phyloP scores from a whole-genome alignment of 92 coral and sea anemone species.

The Palythoa grandiflora region DNA sequence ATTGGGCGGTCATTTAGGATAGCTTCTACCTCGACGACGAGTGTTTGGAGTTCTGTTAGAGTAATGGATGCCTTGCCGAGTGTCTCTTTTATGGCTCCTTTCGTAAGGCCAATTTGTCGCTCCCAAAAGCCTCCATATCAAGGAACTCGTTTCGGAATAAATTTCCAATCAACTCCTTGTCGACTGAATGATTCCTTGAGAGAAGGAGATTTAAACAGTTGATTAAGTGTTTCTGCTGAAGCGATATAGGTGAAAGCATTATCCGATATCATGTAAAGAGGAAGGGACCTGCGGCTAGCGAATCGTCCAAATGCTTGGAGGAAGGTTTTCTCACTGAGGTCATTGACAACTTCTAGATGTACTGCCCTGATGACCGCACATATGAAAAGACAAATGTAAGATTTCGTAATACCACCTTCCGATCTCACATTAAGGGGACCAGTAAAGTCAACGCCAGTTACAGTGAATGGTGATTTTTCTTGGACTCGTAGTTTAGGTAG shows the following conservation, averaged over 20 bases:
- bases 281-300: conserved; percentile 22
- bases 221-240: conserved; percentile 31
- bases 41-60: conserved; percentile 36
- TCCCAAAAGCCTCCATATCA: no score
- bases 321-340: conserved; percentile 19
- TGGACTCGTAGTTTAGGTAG: conserved; percentile 62
- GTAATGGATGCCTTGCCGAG: conserved; percentile 54
- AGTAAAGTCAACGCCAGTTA: conserved; percentile 70
- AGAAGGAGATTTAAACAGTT: no score
- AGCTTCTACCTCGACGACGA: conserved; percentile 68
- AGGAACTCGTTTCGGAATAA: no score
- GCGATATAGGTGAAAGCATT: conserved; percentile 66
- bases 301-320: conserved; percentile 46
- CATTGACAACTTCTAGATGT: conserved; percentile 39
- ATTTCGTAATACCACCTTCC: conserved; percentile 24
- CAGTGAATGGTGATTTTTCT: conserved; percentile 56
- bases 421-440: conserved; percentile 54
- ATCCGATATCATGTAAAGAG: conserved; percentile 55
- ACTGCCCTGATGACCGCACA: conserved; percentile 46
- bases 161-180: no score
- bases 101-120: no score
- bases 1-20: conserved; percentile 54
- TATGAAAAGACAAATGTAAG: conserved; percentile 58
- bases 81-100: conserved; percentile 33
- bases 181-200: no score